phyloP scores from a whole-genome alignment of 2,113 vertebrate genomes.

The Nerophis lumbriciformis region DNA sequence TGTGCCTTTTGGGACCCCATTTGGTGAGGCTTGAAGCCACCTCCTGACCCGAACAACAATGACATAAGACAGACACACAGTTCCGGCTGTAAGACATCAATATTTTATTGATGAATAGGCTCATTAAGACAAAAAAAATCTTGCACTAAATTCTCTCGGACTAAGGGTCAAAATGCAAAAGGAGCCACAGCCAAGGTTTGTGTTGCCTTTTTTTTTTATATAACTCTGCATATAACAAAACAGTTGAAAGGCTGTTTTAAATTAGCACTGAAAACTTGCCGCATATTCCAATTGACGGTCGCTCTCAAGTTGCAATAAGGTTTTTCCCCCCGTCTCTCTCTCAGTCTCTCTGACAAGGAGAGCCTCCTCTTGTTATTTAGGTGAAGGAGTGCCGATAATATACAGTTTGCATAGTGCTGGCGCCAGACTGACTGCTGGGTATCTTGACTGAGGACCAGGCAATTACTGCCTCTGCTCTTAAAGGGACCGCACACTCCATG shows the following conservation, averaged over 20 bases:
- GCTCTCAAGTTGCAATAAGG: conserved; percentile 74
- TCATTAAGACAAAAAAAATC: too few species aligned
- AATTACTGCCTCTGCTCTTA: conserved; percentile 78
- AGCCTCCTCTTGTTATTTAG: conserved; percentile 77
- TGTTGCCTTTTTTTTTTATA: conserved; percentile 8
- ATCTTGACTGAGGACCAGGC: conserved; percentile 76
- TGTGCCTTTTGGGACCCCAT: neutral
- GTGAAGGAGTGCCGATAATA: conserved; percentile 89
- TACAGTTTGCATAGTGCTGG: conserved; percentile 86
- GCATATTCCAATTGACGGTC: conserved; percentile 74
- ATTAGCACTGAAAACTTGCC: conserved; percentile 39
- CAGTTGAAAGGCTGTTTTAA: conserved; percentile 22
- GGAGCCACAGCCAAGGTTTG: neutral
- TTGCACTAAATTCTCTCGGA: too few species aligned
- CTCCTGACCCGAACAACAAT: neutral
- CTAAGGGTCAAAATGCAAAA: conserved; percentile 1
- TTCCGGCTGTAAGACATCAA: too few species aligned
- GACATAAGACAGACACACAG: neutral
- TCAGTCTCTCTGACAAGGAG: conserved; percentile 62
- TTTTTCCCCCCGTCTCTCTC: conserved; percentile 24
- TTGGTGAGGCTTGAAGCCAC: neutral
- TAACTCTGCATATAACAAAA: conserved; percentile 3
- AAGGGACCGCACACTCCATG: conserved; percentile 72
- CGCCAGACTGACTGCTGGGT: conserved; percentile 85
- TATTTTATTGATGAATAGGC: too few species aligned